Evolutionary conservation across 1,140 invertebrate species (phyloP).

Genomic region (Drosophila suzukii): DNA sequence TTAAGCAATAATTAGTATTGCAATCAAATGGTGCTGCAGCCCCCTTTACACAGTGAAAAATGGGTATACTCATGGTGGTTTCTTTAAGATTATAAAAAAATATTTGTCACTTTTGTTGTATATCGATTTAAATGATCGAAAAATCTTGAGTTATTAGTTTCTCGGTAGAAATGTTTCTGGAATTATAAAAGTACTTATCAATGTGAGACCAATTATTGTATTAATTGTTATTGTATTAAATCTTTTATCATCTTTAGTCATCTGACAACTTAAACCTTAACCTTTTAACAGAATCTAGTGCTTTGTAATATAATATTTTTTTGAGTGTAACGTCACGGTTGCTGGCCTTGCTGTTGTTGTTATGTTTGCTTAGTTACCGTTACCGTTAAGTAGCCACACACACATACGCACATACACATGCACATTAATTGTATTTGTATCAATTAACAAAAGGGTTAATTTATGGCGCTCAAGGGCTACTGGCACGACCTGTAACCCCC

Average conservation of each 20-base stretch:
- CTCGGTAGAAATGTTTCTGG: too few species aligned
- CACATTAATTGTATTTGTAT: constrained; percentile 84
- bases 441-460: constrained; percentile 85
- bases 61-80: too few species aligned
- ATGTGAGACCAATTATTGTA: too few species aligned
- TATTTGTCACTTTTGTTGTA: too few species aligned
- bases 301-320: not conserved
- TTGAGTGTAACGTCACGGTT: constrained; percentile 39
- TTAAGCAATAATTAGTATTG: constrained; percentile 82
- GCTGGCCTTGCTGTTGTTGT: constrained; percentile 42
- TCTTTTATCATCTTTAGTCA: too few species aligned
- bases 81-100: too few species aligned
- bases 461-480: constrained; percentile 79
- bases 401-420: constrained; percentile 32
- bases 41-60: constrained; percentile 3
- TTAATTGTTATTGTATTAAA: too few species aligned
- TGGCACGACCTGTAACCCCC: constrained; percentile 23
- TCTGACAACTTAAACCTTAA: too few species aligned
- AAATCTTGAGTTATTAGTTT: too few species aligned
- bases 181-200: too few species aligned
- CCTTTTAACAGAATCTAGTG: too few species aligned
- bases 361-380: constrained; percentile 76
- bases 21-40: constrained; percentile 62
- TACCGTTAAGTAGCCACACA: constrained; percentile 67
- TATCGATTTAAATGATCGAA: too few species aligned